These are phyloP conservation scores for Acarapis woodi DNA, from an alignment of 1,140 invertebrate genomes.

Conservation along the genomic window DNA sequence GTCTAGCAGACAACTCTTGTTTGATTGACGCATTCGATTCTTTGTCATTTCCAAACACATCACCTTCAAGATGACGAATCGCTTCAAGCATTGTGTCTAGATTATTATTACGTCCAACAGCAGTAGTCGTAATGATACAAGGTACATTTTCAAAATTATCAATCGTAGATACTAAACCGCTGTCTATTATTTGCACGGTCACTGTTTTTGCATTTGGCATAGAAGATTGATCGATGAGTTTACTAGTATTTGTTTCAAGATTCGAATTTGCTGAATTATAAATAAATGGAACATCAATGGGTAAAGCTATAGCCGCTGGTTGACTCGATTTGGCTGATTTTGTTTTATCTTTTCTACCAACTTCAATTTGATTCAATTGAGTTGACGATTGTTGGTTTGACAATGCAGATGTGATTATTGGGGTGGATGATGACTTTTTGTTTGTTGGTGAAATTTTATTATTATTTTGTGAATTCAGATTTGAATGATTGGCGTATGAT, in stretches of 20 bases:
- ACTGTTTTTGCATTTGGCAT: background rate
- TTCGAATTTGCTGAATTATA: background rate
- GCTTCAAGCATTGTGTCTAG: constrained; percentile 91
- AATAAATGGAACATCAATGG: constrained; percentile 11
- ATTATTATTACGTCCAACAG: constrained; percentile 22
- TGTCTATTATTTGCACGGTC: constrained; percentile 1
- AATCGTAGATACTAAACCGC: no score
- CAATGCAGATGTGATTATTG: background rate
- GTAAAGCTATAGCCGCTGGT: constrained; percentile 11
- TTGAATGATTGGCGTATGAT: background rate
- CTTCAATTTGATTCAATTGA: background rate
- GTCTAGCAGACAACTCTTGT: no score
- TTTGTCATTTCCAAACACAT: constrained; percentile 29
- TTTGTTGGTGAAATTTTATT: background rate
- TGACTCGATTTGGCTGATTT: constrained; percentile 2
- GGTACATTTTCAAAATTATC: no score
- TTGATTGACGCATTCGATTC: background rate
- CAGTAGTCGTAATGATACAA: background rate
- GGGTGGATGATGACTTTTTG: background rate
- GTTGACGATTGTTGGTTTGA: constrained; percentile 1
- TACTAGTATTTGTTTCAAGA: background rate
- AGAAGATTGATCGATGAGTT: no score
- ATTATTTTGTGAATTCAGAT: no score
- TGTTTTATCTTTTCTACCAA: background rate
- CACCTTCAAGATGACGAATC: constrained; percentile 78